Percentiles rank a stretch among this genome's conserved stretches.
These are phyloP conservation scores for zebrafish (Danio rerio) DNA, from an alignment of 2,113 vertebrate genomes.

Conservation along the genomic window DNA sequence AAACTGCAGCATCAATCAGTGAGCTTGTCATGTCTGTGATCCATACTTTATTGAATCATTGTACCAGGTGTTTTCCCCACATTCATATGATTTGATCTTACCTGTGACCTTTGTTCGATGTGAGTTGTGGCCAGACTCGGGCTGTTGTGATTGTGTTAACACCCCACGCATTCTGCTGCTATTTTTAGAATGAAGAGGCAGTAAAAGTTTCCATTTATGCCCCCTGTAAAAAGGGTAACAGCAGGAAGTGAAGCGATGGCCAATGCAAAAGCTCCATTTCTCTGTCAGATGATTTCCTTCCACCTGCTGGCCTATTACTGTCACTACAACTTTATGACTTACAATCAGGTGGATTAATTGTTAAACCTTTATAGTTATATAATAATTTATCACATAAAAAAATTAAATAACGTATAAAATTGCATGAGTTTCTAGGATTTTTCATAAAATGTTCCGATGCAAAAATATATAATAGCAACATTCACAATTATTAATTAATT, in stretches of 20 bases:
- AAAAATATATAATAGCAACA: too few species aligned
- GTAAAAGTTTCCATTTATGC: constrained; percentile 84
- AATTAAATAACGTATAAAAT: too few species aligned
- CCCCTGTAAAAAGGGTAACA: constrained; percentile 67
- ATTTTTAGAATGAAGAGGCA: constrained; percentile 80
- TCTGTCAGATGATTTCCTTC: constrained; percentile 26
- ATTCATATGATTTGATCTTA: constrained; percentile 20
- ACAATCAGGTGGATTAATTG: too few species aligned
- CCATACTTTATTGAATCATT: background rate
- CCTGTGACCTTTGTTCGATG: constrained; percentile 12
- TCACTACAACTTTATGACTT: constrained; percentile 23
- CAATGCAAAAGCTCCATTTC: constrained; percentile 25
- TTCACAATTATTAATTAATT: too few species aligned
- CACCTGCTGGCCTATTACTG: constrained; percentile 65
- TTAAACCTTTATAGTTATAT: too few species aligned
- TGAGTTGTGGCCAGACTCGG: constrained; percentile 4
- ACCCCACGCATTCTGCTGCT: constrained; percentile 69
- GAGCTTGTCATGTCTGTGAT: background rate
- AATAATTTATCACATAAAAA: too few species aligned
- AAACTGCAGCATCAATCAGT: background rate
- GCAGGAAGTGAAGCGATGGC: constrained; percentile 75
- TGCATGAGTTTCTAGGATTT: too few species aligned
- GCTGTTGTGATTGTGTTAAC: constrained; percentile 33
- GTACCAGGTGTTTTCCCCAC: constrained; percentile 1
- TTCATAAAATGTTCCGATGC: too few species aligned